phyloP scores from a whole-genome alignment of 1,140 invertebrate genomes.

The Drusus annulatus region DNA sequence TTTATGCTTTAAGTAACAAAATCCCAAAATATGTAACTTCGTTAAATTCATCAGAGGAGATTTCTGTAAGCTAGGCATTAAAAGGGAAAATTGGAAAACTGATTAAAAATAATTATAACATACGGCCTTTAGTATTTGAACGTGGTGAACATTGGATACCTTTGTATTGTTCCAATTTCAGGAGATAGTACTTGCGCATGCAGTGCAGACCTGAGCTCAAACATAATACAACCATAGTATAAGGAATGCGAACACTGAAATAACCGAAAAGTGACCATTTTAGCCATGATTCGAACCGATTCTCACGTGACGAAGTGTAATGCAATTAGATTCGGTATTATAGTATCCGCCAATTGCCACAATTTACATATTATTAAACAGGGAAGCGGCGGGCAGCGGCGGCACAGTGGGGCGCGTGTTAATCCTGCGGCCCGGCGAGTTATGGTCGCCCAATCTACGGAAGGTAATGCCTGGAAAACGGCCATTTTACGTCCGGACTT shows the following conservation, averaged over 20 bases:
- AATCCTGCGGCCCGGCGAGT: conserved; percentile 48
- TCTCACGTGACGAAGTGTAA: conserved; percentile 48
- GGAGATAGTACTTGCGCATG: background rate
- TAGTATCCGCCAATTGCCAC: conserved; percentile 57
- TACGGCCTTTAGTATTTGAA: too few relatives aligned
- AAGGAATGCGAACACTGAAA: too few relatives aligned
- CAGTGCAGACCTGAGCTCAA: conserved; percentile 6
- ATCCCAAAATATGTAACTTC: too few relatives aligned
- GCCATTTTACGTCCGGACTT: conserved; percentile 4
- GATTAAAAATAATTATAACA: too few relatives aligned
- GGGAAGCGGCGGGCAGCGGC: conserved; percentile 42
- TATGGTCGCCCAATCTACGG: conserved; percentile 36
- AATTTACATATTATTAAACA: conserved; percentile 60
- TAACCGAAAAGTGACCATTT: too few relatives aligned
- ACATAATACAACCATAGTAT: background rate
- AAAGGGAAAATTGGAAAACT: too few relatives aligned
- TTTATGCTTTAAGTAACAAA: too few relatives aligned
- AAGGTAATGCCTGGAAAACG: conserved; percentile 34
- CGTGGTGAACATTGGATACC: too few relatives aligned
- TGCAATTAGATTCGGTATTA: conserved; percentile 59
- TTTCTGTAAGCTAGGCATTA: too few relatives aligned
- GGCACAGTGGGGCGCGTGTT: conserved; percentile 42
- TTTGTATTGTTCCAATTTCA: background rate
- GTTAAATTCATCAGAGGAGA: too few relatives aligned
- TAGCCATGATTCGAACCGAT: too few relatives aligned